Evolutionary conservation across 2,797 vertebrate species (phyloP).

Genomic region (Phrynocephalus forsythii): DNA sequence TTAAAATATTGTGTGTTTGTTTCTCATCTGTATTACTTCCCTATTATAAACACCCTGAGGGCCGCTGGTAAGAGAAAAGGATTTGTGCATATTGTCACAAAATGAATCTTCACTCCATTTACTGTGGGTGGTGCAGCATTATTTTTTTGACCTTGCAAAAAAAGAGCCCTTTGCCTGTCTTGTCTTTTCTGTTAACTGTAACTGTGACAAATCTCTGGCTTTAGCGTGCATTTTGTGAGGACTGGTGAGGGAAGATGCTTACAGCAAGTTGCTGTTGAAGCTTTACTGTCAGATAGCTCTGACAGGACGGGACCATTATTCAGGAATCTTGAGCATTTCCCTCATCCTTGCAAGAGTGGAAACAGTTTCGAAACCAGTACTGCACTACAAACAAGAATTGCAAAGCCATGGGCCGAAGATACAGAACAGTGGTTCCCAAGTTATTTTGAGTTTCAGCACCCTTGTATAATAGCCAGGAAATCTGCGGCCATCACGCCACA

Average conservation of each 20-base stretch:
- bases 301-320: not conserved
- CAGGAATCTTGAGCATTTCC: not conserved
- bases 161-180: not conserved
- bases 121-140: not conserved
- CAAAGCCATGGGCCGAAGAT: too few relatives aligned
- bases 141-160: not conserved
- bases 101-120: not conserved
- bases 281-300: not conserved
- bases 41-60: slow-evolving; percentile 1
- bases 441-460: too few relatives aligned
- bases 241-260: not conserved
- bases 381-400: not conserved
- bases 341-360: not conserved
- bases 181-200: not conserved
- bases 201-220: not conserved
- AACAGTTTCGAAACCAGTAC: not conserved
- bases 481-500: too few relatives aligned
- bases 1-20: not conserved
- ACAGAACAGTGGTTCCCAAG: too few relatives aligned
- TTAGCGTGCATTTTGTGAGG: slow-evolving; percentile 10
- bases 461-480: too few relatives aligned
- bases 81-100: not conserved
- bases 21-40: not conserved
- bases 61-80: slow-evolving; percentile 8
- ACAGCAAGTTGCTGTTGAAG: not conserved